Conservation (phyloP, 2,113 vertebrate species). For the Halichoeres trimaculatus region DNA sequence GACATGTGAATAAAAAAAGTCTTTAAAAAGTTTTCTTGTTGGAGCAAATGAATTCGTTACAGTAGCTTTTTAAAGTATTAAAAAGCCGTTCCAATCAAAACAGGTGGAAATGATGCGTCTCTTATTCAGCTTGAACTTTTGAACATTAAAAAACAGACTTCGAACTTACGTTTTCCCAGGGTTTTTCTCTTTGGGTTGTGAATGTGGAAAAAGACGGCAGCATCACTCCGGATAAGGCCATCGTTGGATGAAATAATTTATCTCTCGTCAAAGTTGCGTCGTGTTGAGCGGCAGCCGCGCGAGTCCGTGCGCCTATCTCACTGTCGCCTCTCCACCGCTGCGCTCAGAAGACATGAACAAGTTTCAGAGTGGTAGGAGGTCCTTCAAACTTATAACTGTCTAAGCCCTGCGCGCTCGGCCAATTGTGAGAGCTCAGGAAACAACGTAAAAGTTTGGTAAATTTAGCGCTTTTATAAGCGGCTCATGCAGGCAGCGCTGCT, state of each 20-base stretch:
- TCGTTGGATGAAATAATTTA: constrained; percentile 67
- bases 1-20: background rate
- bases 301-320: constrained; percentile 50
- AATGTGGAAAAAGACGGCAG: constrained; percentile 96
- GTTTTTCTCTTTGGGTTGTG: constrained; percentile 89
- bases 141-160: background rate
- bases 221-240: constrained; percentile 92
- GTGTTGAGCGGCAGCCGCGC: constrained; percentile 49
- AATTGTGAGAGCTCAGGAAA: constrained; percentile 90
- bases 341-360: constrained; percentile 72
- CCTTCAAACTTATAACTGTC: constrained; percentile 79
- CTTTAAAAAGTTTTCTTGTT: background rate
- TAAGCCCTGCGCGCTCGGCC: constrained; percentile 75
- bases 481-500: constrained; percentile 45
- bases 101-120: background rate
- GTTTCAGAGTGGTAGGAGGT: constrained; percentile 79
- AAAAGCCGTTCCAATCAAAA: background rate
- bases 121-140: background rate
- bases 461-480: constrained; percentile 90
- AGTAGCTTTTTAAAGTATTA: background rate
- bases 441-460: constrained; percentile 88
- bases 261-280: constrained; percentile 46
- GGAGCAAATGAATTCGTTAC: background rate
- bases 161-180: constrained; percentile 91
- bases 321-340: constrained; percentile 63